Evolutionary conservation across 2,888 invertebrate genomes (phyloP).

Genomic region (Tholera decimalis): DNA sequence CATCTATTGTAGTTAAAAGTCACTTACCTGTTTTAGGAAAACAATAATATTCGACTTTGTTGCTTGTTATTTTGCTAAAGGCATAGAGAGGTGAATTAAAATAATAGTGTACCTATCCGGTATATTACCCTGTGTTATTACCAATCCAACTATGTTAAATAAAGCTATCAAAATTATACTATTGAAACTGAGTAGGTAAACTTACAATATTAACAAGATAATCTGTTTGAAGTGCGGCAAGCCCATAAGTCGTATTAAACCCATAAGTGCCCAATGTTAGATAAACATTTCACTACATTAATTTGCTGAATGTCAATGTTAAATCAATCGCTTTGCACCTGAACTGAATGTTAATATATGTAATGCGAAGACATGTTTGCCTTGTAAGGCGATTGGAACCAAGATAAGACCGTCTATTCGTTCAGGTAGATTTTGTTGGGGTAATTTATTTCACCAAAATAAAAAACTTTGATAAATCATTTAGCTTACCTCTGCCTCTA

Average conservation of each 20-base stretch:
- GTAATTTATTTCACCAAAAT: background rate
- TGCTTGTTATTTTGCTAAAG: too few relatives aligned
- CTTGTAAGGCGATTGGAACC: background rate
- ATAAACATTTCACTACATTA: slow-evolving; percentile 36
- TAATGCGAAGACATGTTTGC: slow-evolving; percentile 16
- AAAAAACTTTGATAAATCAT: too few relatives aligned
- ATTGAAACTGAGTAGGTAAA: slow-evolving; percentile 2
- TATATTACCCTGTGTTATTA: too few relatives aligned
- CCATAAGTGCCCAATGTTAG: slow-evolving; percentile 9
- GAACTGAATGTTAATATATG: slow-evolving; percentile 29
- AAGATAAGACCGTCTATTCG: background rate
- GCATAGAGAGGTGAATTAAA: too few relatives aligned
- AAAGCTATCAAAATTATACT: background rate
- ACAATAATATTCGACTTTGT: too few relatives aligned
- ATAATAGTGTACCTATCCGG: too few relatives aligned
- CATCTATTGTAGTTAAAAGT: too few relatives aligned
- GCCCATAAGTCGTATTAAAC: slow-evolving; percentile 26
- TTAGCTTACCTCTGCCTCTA: too few relatives aligned
- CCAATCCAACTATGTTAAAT: too few relatives aligned
- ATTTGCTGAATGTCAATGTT: slow-evolving; percentile 15
- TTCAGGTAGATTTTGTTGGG: background rate
- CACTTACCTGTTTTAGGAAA: too few relatives aligned
- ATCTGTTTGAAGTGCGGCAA: slow-evolving; percentile 24
- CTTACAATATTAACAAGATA: slow-evolving; percentile 8
- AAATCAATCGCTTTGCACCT: slow-evolving; percentile 25